Conservation (phyloP, 2,797 vertebrate genomes). For the Manis pentadactyla region DNA sequence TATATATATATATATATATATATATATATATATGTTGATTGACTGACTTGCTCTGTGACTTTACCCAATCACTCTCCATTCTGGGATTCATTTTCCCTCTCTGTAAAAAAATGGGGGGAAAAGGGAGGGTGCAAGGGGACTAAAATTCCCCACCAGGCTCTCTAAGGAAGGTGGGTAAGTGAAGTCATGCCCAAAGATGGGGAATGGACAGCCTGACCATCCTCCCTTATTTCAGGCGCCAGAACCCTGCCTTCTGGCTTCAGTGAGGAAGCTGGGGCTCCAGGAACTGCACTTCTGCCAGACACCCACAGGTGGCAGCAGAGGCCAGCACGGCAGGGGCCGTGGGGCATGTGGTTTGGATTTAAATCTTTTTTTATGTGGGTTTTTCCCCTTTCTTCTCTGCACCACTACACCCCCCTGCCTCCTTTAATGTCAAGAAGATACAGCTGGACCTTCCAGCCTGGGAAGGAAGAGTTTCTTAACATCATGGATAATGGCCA, state of each 20-base stretch:
- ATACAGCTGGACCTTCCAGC: constrained; percentile 68
- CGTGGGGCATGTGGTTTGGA: constrained; percentile 73
- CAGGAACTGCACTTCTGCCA: background rate
- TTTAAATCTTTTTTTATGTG: constrained; percentile 66
- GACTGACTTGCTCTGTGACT: background rate
- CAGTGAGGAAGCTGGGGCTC: background rate
- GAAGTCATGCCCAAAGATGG: background rate
- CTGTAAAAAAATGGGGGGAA: background rate
- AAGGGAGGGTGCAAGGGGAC: background rate
- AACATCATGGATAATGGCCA: constrained; percentile 39
- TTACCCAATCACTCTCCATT: background rate
- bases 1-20: background rate
- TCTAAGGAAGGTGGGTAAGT: background rate
- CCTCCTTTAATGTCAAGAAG: constrained; percentile 55
- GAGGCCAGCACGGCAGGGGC: background rate
- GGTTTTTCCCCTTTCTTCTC: background rate
- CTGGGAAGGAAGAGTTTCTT: constrained; percentile 71
- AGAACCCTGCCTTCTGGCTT: background rate
- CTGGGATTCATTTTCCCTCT: background rate
- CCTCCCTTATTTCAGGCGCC: background rate
- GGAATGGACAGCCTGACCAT: background rate
- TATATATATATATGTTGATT: background rate
- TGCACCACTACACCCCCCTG: background rate
- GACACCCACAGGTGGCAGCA: constrained; percentile 67
- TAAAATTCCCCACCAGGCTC: background rate